Percentiles rank a stretch among this genome's conserved stretches.
phyloP scores from a whole-genome alignment of 1,140 invertebrate species.

The Diorhabda sublineata region DNA sequence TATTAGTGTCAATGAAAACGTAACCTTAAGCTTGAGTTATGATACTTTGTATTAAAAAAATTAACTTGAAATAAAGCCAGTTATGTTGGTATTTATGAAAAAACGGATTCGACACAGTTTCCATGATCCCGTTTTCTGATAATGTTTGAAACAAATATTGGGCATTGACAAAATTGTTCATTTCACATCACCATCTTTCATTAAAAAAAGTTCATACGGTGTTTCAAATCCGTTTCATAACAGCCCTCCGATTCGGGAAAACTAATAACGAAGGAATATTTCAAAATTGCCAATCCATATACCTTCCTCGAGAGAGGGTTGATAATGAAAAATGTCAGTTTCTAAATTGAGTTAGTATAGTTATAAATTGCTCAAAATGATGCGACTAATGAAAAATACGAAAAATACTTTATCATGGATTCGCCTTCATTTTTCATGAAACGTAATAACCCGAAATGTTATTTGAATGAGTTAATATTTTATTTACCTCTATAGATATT shows the following conservation, averaged over 20 bases:
- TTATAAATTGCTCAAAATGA: slow-evolving; percentile 3
- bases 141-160: too few species aligned
- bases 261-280: not conserved
- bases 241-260: not conserved
- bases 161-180: too few species aligned
- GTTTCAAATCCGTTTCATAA: not conserved
- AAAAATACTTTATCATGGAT: slow-evolving; percentile 1
- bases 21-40: too few species aligned
- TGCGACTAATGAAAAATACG: slow-evolving; percentile 2
- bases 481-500: not conserved
- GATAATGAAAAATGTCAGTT: slow-evolving; percentile 2
- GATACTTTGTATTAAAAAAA: too few species aligned
- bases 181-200: too few species aligned
- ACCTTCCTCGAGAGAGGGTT: not conserved
- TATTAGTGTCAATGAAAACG: too few species aligned
- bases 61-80: too few species aligned
- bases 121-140: too few species aligned
- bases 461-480: slow-evolving; percentile 3
- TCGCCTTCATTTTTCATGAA: not conserved
- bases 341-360: slow-evolving; percentile 2
- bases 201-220: too few species aligned
- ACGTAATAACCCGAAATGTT: not conserved
- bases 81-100: too few species aligned
- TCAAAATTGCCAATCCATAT: not conserved
- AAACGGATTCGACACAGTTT: too few species aligned